Conservation (phyloP, 2,113 vertebrate genomes). For the Rafetus swinhoei region DNA sequence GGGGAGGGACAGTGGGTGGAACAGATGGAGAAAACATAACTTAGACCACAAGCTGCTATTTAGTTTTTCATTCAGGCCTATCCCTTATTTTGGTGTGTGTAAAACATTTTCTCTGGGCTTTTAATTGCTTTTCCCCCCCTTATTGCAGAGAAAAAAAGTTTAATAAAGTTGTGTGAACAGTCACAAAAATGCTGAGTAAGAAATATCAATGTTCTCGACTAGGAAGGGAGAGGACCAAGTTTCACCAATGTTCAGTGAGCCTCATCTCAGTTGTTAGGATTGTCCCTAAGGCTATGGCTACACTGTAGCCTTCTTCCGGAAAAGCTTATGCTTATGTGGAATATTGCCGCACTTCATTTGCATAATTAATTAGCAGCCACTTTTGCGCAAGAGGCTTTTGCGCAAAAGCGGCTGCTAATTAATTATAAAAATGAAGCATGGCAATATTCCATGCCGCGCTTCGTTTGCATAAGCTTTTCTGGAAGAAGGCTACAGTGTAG, state of each 20-base stretch:
- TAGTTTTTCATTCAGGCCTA: not conserved
- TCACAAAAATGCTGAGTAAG: not conserved
- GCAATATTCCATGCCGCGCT: too few species aligned
- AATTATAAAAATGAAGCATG: too few species aligned
- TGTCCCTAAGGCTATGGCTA: not conserved
- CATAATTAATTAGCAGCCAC: too few species aligned
- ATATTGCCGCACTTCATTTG: too few species aligned
- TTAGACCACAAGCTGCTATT: not conserved
- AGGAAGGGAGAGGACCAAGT: not conserved
- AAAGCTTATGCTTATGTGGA: too few species aligned
- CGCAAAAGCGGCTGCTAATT: too few species aligned
- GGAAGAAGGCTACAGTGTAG: too few species aligned
- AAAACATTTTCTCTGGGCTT: not conserved
- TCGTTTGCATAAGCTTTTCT: too few species aligned
- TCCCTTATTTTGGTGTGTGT: not conserved
- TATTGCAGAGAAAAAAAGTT: not conserved
- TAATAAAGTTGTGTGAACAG: not conserved
- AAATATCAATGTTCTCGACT: rapidly evolving
- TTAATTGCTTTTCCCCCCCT: not conserved
- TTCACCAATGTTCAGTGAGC: not conserved
- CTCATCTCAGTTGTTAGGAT: not conserved
- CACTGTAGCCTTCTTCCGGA: too few species aligned
- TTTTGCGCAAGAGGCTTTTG: too few species aligned
- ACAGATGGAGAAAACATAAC: rapidly evolving
- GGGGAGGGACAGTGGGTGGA: not conserved